Base-by-base conservation (phyloP, 1,140 invertebrate genomes). In the Zaprionus gabonicus region DNA sequence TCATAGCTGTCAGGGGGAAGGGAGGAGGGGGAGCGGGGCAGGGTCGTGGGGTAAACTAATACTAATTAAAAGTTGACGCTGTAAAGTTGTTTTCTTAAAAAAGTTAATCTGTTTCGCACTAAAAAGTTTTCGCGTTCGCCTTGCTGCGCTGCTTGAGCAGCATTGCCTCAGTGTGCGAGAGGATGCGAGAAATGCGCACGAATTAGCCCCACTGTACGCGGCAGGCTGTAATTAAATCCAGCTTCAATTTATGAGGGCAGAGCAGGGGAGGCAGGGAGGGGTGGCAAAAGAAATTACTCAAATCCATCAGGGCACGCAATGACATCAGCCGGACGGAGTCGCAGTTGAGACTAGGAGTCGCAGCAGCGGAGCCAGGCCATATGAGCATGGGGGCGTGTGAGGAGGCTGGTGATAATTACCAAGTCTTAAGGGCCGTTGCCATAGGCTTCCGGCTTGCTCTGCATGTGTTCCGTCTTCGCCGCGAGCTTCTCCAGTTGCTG, bases 221-320 rank as follows among this genome's bases (percentile, higher is more conserved):
- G 12, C 38, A 49, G 78, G 38, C 75, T 88, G 78, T 88, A 88
- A 88, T 88, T 88, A 88, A 88, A 88, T 88, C 81, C 68, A 81
- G 67, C 75, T 81, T 84, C 81, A 83, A 84, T 88, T 88, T 88
- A 81, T 84, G 78, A 62, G 41, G 73, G 55, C 64, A 41, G 38
- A 38, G 5, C 23, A 31, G 68, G 13, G 15, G 15, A n/a, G 4
- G 15, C 15, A 1, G 17, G 15, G 15, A 1, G 17, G 41, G n/a
- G n/a, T 2, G n/a, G 6, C 65, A 81, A 80, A 87, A 76, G 83
- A 88, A 87, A 87, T 87, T 77, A 80, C 83, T 78, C 57, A 76
- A 81, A 87, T 87, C 84, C 83, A 87, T 87, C 84, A 87, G 72
- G 55, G 67, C 73, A 87, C 67, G 78, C 56, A 83, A 81, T 80